Evolutionary conservation across 2,888 invertebrate species (phyloP), one percentile per base, ranked within the genome.

Genomic region (Diarsia rubi): DNA sequence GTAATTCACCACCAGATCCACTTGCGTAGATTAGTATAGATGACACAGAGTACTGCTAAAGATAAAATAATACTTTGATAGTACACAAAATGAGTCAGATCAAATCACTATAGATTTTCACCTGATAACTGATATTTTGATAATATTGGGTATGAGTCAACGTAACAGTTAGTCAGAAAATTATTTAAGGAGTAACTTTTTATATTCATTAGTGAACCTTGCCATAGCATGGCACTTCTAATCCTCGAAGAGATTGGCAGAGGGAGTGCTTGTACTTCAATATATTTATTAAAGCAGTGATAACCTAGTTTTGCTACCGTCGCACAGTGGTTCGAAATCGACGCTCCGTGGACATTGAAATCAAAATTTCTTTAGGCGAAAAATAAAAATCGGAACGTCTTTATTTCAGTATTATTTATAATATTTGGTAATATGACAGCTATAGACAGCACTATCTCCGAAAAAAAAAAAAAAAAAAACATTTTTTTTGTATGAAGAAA

Each of bases 101-200:
- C 21, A 21, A 49, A 49, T 44, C 21, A 31, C 12, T 42, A n/a
- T 52, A 45, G 24, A 78, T 69, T 44, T 44, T 59, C 79, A 44
- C 21, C 3, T 49, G 59, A 70, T 70, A 78, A 78, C 4, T 24
- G 47, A 70, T 8, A 59, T 70, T 59, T 59, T 69, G 31, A 69
- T 69, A 69, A 5, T 57, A 78, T 44, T 57, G 6, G 8, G 8
- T 57, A 68, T 47, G 75, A 69, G 21, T 78, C 57, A 57, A 19
- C 21, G 0, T 75, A 14, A 19, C 4, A 16, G 37, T 73, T 37
- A 73, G 24, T 57, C 54, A 57, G 11, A 24, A 54, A 44, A 24
- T 45, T 54, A 31, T 45, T 72, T 57, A 19, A 9, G 42, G 9
- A 21, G 42, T 44, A 2, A 57, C 2, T 16, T 49, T 52, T 49